A percentile compares a stretch with the other conserved stretches of the same genome.
Evolutionary conservation across 2,797 vertebrate species (phyloP).

Genomic region (Ibycter americanus): DNA sequence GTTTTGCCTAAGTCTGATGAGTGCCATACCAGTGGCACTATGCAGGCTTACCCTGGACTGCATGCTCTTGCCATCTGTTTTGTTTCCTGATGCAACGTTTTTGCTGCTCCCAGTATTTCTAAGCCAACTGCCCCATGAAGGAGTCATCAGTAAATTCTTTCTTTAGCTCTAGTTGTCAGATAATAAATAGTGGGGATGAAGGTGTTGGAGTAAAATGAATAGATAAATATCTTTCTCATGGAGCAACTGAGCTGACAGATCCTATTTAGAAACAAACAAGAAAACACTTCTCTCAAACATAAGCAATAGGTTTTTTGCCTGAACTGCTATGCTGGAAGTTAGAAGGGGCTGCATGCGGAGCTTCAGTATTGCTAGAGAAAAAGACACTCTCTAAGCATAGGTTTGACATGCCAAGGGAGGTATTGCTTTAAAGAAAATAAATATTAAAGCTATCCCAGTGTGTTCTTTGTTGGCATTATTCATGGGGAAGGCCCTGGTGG

Average conservation of each 20-base stretch:
- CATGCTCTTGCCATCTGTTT: not conserved
- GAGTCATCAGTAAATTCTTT: not conserved
- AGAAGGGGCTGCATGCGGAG: not conserved
- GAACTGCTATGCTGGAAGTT: not conserved
- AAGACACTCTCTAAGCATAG: not conserved
- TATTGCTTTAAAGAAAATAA: not conserved
- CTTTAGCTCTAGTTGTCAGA: not conserved
- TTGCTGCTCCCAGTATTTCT: not conserved
- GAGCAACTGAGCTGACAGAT: not conserved
- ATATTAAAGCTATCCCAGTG: accelerated
- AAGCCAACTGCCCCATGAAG: not conserved
- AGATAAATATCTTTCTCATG: not conserved
- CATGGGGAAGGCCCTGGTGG: not conserved
- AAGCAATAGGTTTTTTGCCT: too few species aligned
- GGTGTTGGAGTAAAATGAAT: not conserved
- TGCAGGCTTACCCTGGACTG: too few species aligned
- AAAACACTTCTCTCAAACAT: not conserved
- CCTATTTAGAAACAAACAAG: not conserved
- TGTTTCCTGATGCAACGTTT: not conserved
- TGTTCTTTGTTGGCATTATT: not conserved
- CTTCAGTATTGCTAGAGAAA: too few species aligned
- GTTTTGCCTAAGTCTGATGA: accelerated
- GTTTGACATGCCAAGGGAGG: not conserved
- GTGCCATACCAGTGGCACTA: accelerated
- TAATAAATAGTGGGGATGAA: not conserved